Evolutionary conservation across 2,888 invertebrate species (phyloP).

Genomic region (Trichacis sp.): DNA sequence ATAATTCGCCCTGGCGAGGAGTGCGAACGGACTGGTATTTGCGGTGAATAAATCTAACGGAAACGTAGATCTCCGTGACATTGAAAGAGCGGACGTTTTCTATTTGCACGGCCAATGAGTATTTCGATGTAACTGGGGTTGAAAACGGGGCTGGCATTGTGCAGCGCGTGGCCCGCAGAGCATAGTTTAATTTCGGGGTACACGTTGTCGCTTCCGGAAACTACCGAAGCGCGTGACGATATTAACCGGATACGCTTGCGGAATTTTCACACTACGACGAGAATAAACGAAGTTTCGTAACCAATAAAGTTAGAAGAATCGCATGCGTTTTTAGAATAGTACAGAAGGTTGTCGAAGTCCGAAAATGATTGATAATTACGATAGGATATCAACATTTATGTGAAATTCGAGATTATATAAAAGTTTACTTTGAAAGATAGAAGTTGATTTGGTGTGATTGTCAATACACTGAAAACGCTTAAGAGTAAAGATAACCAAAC

Average conservation of each 20-base stretch:
- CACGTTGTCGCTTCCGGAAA: background rate
- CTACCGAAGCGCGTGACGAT: background rate
- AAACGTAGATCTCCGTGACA: background rate
- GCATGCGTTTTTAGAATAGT: too few relatives aligned
- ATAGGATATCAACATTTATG: too few relatives aligned
- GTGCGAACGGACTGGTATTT: background rate
- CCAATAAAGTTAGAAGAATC: too few relatives aligned
- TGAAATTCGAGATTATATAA: too few relatives aligned
- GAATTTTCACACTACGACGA: too few relatives aligned
- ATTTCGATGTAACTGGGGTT: constrained; percentile 50
- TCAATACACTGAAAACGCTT: too few relatives aligned
- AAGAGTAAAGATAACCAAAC: too few relatives aligned
- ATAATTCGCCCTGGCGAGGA: background rate
- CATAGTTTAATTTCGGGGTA: background rate
- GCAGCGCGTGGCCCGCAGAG: background rate
- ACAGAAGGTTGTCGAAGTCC: too few relatives aligned
- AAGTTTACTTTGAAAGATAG: too few relatives aligned
- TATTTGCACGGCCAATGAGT: constrained; percentile 50
- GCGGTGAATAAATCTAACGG: background rate
- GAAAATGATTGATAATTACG: too few relatives aligned
- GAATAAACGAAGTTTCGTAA: too few relatives aligned
- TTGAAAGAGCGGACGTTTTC: constrained; percentile 34
- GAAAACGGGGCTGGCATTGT: constrained; percentile 17
- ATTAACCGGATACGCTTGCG: background rate
- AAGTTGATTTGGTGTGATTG: too few relatives aligned